These are phyloP conservation scores for Syrrhaptes paradoxus DNA, from an alignment of 2,113 vertebrate species.

Conservation along the genomic window DNA sequence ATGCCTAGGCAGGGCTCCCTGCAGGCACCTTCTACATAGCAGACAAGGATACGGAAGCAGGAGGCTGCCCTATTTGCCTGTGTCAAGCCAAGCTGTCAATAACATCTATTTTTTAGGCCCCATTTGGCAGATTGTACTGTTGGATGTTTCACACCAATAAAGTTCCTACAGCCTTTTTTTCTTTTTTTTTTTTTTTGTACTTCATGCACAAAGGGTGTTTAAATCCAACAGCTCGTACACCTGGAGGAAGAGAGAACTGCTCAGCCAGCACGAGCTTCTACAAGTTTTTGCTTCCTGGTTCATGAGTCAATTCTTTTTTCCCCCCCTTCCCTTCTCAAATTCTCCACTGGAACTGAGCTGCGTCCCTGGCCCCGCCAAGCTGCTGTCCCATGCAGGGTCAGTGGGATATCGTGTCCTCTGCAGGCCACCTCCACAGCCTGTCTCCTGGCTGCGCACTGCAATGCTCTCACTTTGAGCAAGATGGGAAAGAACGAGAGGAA, in stretches of 20 bases:
- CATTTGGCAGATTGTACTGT: not conserved
- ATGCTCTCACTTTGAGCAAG: accelerated
- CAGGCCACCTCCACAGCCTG: accelerated
- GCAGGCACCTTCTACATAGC: not conserved
- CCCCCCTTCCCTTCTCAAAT: not conserved
- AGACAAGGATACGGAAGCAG: accelerated
- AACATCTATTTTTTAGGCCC: not conserved
- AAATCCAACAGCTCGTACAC: not conserved
- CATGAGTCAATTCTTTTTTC: not conserved
- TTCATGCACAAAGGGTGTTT: not conserved
- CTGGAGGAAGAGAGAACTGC: not conserved
- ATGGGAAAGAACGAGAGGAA: not conserved
- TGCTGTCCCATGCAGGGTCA: not conserved
- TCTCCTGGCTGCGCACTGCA: not conserved
- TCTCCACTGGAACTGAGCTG: not conserved
- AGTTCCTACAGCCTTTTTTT: not conserved
- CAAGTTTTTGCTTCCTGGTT: not conserved
- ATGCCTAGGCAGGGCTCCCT: not conserved
- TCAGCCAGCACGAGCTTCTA: not conserved
- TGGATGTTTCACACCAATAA: not conserved
- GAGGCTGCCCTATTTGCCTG: not conserved
- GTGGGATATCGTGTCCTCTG: not conserved
- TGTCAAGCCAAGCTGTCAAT: not conserved
- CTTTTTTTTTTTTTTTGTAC: too few relatives aligned
- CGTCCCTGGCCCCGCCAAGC: not conserved